phyloP scores from a whole-genome alignment of 2,113 vertebrate species.

The Triplophysa siluroides region DNA sequence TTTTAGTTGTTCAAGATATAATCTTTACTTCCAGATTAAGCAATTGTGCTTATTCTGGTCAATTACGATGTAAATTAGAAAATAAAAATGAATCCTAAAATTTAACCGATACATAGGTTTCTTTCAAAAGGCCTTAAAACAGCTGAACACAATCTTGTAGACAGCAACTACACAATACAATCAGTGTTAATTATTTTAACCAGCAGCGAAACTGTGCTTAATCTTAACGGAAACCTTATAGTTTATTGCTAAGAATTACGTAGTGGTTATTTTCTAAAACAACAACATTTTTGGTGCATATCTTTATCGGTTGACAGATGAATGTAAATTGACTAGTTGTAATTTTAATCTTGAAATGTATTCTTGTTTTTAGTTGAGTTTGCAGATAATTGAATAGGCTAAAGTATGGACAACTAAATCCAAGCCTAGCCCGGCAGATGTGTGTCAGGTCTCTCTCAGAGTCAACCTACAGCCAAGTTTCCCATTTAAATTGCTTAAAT shows the following conservation, averaged over 20 bases:
- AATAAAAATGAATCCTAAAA: neutral
- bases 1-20: neutral
- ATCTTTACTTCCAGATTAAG: neutral
- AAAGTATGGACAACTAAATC: neutral
- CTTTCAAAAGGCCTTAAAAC: neutral
- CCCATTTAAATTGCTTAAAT: too few relatives aligned
- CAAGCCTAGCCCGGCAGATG: neutral
- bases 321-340: too few relatives aligned
- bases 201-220: neutral
- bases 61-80: too few relatives aligned
- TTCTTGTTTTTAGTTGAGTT: too few relatives aligned
- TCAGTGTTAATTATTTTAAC: neutral
- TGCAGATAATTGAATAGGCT: neutral
- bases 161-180: neutral
- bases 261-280: neutral
- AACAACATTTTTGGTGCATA: neutral
- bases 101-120: neutral
- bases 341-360: neutral
- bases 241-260: neutral
- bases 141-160: neutral
- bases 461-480: too few relatives aligned
- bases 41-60: too few relatives aligned
- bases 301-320: neutral
- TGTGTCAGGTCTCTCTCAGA: too few relatives aligned
- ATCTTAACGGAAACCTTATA: neutral